These are phyloP conservation scores for Clunio marinus DNA, from an alignment of 2,888 invertebrate genomes.

Conservation along the genomic window DNA sequence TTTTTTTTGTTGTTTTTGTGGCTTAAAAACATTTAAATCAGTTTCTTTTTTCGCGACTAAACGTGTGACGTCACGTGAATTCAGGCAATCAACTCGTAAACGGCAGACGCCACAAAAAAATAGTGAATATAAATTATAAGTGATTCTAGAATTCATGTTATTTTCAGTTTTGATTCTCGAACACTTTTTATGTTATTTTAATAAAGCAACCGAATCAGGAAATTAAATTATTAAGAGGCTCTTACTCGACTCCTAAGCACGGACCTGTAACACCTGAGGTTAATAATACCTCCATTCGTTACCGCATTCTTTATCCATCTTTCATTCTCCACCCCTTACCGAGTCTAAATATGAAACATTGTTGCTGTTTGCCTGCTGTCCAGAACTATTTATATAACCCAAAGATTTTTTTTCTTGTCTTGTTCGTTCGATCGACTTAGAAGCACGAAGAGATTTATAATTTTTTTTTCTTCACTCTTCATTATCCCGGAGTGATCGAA, in stretches of 20 bases:
- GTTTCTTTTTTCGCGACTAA: too few species aligned
- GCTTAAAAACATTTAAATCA: background rate
- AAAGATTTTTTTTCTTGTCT: conserved; percentile 7
- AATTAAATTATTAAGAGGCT: too few species aligned
- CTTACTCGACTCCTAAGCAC: too few species aligned
- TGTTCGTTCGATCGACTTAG: conserved; percentile 1
- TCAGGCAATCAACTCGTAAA: background rate
- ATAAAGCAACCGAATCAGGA: background rate
- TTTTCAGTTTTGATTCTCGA: too few species aligned
- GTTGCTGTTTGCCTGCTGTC: conserved; percentile 1
- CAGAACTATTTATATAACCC: background rate
- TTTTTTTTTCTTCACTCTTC: too few species aligned
- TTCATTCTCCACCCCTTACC: background rate
- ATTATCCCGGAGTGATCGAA: too few species aligned
- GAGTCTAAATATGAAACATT: conserved; percentile 12
- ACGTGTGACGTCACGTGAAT: background rate
- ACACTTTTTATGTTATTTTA: too few species aligned
- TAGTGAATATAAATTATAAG: too few species aligned
- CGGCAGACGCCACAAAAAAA: background rate
- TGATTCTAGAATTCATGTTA: too few species aligned
- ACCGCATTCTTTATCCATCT: background rate
- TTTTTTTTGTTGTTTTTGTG: background rate
- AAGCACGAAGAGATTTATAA: too few species aligned
- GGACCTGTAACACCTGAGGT: background rate
- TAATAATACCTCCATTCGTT: conserved; percentile 6